Evolutionary conservation across 2,888 invertebrate genomes (phyloP).

Genomic region (Meiosimyza platycephala): DNA sequence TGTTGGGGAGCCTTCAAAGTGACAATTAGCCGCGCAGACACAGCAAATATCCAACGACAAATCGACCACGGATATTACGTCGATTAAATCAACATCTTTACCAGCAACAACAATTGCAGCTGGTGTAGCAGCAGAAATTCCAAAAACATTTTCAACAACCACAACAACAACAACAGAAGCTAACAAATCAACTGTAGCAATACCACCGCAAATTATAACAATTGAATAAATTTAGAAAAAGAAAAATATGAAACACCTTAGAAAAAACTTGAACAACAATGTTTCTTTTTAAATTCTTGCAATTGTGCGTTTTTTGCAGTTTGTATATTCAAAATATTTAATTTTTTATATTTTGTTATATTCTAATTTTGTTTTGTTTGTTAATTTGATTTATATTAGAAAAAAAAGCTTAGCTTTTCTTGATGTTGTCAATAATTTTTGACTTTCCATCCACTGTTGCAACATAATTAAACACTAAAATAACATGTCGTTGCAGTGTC

Average conservation of each 20-base stretch:
- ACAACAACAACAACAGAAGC: slow-evolving; percentile 34
- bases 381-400: slow-evolving; percentile 27
- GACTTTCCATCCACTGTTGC: slow-evolving; percentile 42
- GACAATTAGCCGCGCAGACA: slow-evolving; percentile 70
- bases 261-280: slow-evolving; percentile 29
- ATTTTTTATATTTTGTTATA: slow-evolving; percentile 23
- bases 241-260: slow-evolving; percentile 40
- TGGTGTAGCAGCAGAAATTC: slow-evolving; percentile 38
- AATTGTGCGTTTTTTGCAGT: slow-evolving; percentile 17
- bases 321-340: slow-evolving; percentile 24
- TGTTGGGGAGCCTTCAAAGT: slow-evolving; percentile 67
- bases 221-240: slow-evolving; percentile 58
- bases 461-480: slow-evolving; percentile 34
- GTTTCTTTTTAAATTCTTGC: slow-evolving; percentile 31
- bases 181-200: slow-evolving; percentile 50
- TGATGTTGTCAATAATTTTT: slow-evolving; percentile 41
- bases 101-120: slow-evolving; percentile 46
- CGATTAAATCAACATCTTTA: slow-evolving; percentile 47
- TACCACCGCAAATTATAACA: slow-evolving; percentile 66
- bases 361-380: slow-evolving; percentile 28
- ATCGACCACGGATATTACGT: slow-evolving; percentile 52
- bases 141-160: slow-evolving; percentile 20
- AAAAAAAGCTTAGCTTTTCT: slow-evolving; percentile 19
- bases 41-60: slow-evolving; percentile 55
- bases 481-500: slow-evolving; percentile 60